Evolutionary conservation across 92 coral and sea anemone genomes (phyloP).

Genomic region (Metridium senile): DNA sequence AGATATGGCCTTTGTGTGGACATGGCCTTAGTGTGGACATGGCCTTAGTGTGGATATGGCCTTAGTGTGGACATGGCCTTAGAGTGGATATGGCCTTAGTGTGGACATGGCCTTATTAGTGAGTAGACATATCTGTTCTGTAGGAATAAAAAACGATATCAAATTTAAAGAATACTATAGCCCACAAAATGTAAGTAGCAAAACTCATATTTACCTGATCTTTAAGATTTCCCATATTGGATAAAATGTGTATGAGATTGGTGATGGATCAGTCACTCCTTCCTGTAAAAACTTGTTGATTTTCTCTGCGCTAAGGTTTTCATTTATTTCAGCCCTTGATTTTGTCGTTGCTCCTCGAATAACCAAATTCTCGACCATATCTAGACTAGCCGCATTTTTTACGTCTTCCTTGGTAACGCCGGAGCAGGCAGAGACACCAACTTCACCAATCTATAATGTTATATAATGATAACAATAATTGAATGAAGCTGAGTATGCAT

Average conservation of each 20-base stretch:
- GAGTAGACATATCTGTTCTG: too few relatives aligned
- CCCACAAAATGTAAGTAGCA: too few relatives aligned
- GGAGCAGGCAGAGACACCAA: constrained; percentile 55
- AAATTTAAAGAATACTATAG: too few relatives aligned
- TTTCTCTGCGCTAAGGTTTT: constrained; percentile 8
- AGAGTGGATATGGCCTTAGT: too few relatives aligned
- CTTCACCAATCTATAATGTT: not conserved
- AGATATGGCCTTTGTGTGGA: too few relatives aligned
- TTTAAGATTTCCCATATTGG: constrained; percentile 43
- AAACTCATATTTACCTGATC: constrained; percentile 18
- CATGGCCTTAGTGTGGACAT: too few relatives aligned
- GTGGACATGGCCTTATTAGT: too few relatives aligned
- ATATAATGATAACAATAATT: too few relatives aligned
- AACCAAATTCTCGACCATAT: constrained; percentile 42
- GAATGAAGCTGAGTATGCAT: too few relatives aligned
- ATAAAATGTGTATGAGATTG: constrained; percentile 24
- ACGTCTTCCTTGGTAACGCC: constrained; percentile 53
- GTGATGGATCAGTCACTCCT: constrained; percentile 33
- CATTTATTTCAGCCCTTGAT: constrained; percentile 42
- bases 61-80: too few relatives aligned
- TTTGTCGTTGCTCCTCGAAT: constrained; percentile 41
- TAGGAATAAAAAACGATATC: too few relatives aligned
- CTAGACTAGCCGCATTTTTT: not conserved
- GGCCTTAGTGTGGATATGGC: too few relatives aligned
- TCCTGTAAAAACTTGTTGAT: constrained; percentile 41